Conservation (phyloP, 1,140 invertebrate genomes). For the Rhyzopertha dominica region DNA sequence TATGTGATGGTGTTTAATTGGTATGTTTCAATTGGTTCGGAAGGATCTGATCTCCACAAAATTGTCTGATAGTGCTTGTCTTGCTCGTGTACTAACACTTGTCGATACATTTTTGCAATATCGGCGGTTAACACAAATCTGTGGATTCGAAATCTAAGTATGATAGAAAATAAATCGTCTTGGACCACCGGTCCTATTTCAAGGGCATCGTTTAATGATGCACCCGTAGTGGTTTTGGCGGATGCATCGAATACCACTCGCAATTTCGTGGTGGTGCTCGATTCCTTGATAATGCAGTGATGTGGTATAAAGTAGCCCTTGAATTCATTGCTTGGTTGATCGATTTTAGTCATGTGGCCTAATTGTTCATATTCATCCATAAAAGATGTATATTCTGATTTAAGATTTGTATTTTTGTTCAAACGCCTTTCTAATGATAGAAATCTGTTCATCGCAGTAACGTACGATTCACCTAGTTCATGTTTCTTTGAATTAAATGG, state of each 20-base stretch:
- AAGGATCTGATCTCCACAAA: conserved; percentile 26
- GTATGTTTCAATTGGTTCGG: conserved; percentile 25
- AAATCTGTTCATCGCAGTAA: conserved; percentile 12
- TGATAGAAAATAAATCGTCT: conserved; percentile 32
- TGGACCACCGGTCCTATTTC: conserved; percentile 31
- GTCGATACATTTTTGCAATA: conserved; percentile 45
- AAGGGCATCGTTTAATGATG: conserved; percentile 33
- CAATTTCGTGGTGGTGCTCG: conserved; percentile 32
- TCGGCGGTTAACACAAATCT: conserved; percentile 42
- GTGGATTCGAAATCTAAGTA: conserved; percentile 45
- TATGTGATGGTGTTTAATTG: conserved; percentile 36
- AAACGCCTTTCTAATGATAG: conserved; percentile 15
- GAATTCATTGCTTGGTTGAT: conserved; percentile 2
- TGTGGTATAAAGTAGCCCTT: conserved; percentile 45
- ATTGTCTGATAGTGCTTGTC: conserved; percentile 22
- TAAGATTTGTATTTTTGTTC: conserved; percentile 8
- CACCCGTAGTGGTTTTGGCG: conserved; percentile 24
- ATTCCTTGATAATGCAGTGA: conserved; percentile 39
- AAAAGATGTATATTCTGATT: conserved; percentile 28
- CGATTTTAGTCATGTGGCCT: conserved; percentile 27
- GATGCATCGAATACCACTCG: conserved; percentile 42
- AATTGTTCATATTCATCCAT: conserved; percentile 35
- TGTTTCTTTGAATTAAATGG: conserved; percentile 24
- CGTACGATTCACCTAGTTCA: conserved; percentile 22
- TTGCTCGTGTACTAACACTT: conserved; percentile 38